These are phyloP conservation scores for Illadopsis cleaveri DNA, from an alignment of 2,113 vertebrate species.

Conservation along the genomic window DNA sequence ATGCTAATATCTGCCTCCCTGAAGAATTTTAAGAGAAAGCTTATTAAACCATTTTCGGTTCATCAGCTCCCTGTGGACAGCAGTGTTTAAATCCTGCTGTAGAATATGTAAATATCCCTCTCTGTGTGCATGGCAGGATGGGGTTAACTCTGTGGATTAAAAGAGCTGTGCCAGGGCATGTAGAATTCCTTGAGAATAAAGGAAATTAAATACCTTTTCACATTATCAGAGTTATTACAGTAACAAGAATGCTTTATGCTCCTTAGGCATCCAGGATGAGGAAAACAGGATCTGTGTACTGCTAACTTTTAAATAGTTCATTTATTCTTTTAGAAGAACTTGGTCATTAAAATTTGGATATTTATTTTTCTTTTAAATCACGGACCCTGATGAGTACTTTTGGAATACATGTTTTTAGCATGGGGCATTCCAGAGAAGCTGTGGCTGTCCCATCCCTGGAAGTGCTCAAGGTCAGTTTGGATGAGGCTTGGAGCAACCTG, in stretches of 20 bases:
- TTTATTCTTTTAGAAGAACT: not conserved
- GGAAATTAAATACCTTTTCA: not conserved
- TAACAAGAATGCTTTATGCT: not conserved
- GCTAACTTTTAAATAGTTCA: not conserved
- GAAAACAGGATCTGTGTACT: not conserved
- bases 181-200: conserved; percentile 3
- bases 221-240: not conserved
- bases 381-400: not conserved
- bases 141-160: not conserved
- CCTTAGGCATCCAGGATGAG: not conserved
- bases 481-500: not conserved
- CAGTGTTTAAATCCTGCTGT: conserved; percentile 6
- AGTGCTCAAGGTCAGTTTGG: not conserved
- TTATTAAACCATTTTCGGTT: conserved; percentile 51
- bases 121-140: not conserved
- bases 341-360: not conserved
- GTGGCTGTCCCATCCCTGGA: not conserved
- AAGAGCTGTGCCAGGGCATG: not conserved
- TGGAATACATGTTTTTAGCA: not conserved
- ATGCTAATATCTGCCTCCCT: conserved; percentile 46
- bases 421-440: not conserved
- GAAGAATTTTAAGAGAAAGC: conserved; percentile 46
- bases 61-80: conserved; percentile 35
- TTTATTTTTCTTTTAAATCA: not conserved
- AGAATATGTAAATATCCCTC: not conserved